Conservation (phyloP, 2,888 invertebrate species). For the Epinotia ramella region DNA sequence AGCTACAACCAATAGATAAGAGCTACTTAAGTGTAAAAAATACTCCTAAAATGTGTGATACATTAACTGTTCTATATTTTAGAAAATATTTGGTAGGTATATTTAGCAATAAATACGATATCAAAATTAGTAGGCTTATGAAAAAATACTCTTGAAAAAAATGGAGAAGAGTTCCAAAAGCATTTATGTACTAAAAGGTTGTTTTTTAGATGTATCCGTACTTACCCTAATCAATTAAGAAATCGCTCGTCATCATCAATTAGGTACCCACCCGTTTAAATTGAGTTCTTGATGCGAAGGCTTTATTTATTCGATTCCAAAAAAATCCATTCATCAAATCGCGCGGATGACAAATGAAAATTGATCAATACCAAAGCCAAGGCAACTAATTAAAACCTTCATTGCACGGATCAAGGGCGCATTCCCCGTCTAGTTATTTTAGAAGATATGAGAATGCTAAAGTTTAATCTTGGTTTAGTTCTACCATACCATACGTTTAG, state of each 20-base stretch:
- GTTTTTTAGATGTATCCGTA: not conserved
- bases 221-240: conserved; percentile 1
- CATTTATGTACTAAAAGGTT: no score
- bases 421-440: not conserved
- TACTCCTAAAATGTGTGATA: no score
- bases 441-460: not conserved
- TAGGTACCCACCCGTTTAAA: not conserved
- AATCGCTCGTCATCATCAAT: not conserved
- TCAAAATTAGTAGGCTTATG: no score
- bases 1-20: no score
- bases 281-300: conserved; percentile 10
- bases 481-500: conserved; percentile 33
- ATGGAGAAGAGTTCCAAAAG: no score
- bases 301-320: conserved; percentile 3
- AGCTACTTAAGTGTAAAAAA: no score
- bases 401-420: not conserved
- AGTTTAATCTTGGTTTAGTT: conserved; percentile 13
- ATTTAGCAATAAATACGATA: no score
- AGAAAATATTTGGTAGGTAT: no score
- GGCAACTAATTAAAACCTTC: conserved; percentile 16
- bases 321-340: conserved; percentile 29
- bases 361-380: not conserved
- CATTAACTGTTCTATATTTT: no score
- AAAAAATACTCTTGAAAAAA: no score
- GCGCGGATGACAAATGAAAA: conserved; percentile 3